Percentiles rank a stretch among this genome's conserved stretches.
phyloP scores from a whole-genome alignment of 2,797 vertebrate genomes.

The Chelidonichthys spinosus region DNA sequence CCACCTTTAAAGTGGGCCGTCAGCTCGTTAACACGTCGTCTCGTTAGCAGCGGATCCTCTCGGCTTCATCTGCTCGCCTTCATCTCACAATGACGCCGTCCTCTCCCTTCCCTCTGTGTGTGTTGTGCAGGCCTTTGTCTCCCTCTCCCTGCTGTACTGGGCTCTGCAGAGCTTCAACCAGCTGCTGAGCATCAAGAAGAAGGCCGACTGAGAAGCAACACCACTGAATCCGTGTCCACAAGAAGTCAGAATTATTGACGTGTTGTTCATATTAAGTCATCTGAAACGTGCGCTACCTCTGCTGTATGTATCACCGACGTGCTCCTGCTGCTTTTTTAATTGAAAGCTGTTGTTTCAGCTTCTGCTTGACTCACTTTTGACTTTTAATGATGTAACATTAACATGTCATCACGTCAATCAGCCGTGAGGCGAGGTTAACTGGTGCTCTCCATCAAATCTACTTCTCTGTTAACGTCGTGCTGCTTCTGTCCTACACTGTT shows the following conservation, averaged over 20 bases:
- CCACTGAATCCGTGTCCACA: too few relatives aligned
- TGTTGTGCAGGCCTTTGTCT: constrained; percentile 88
- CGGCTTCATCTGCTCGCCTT: too few relatives aligned
- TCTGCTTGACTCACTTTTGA: constrained; percentile 2
- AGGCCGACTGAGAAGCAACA: constrained; percentile 72
- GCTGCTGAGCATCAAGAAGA: constrained; percentile 74
- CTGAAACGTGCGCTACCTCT: not conserved
- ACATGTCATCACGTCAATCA: not conserved
- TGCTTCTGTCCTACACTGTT: not conserved
- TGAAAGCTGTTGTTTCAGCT: not conserved
- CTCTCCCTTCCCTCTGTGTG: constrained; percentile 6
- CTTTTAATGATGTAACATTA: not conserved
- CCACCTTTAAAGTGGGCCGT: not conserved
- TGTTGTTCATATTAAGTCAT: not conserved
- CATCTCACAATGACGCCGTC: too few relatives aligned
- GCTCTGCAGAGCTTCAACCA: constrained; percentile 81
- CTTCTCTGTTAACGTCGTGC: not conserved
- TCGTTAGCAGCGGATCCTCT: not conserved
- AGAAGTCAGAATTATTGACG: not conserved
- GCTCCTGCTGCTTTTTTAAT: not conserved
- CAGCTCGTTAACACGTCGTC: not conserved
- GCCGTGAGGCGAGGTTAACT: not conserved
- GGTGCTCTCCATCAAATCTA: not conserved
- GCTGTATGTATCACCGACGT: too few relatives aligned
- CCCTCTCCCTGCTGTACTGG: constrained; percentile 88